These are phyloP conservation scores for Coendou prehensilis DNA, from an alignment of 2,797 vertebrate species.

Conservation along the genomic window DNA sequence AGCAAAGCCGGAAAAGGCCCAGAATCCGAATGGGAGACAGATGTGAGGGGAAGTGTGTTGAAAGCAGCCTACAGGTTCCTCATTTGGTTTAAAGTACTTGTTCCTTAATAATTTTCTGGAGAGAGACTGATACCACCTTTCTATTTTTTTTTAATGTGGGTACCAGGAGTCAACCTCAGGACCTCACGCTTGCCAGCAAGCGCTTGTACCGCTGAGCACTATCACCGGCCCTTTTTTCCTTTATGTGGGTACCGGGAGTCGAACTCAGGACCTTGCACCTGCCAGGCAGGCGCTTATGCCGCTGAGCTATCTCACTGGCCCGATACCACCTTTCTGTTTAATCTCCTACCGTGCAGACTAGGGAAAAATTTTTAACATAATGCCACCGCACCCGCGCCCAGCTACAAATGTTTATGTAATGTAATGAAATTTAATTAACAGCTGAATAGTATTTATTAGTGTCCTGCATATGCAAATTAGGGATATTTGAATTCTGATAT, in stretches of 20 bases:
- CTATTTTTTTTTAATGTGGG: not conserved
- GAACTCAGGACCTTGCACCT: too few relatives aligned
- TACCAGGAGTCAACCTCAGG: too few relatives aligned
- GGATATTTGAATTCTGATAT: conserved; percentile 18
- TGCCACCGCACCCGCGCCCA: not conserved
- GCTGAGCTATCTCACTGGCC: too few relatives aligned
- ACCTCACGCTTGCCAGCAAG: too few relatives aligned
- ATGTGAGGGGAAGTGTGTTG: not conserved
- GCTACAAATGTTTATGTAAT: conserved; percentile 46
- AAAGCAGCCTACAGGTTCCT: not conserved
- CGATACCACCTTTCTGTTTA: not conserved
- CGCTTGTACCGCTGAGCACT: too few relatives aligned
- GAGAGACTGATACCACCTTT: not conserved
- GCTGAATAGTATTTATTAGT: conserved; percentile 18
- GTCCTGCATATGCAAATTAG: conserved; percentile 5
- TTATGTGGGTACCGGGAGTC: too few relatives aligned
- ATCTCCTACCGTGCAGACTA: not conserved
- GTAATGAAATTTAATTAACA: conserved; percentile 57
- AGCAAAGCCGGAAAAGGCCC: not conserved
- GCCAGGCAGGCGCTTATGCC: too few relatives aligned
- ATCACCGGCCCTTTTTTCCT: too few relatives aligned
- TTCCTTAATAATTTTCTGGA: conserved; percentile 10
- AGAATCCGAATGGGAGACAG: not conserved
- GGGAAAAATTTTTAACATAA: not conserved
- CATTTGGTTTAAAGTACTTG: not conserved